These are phyloP conservation scores for Machimus atricapillus DNA, from an alignment of 2,888 invertebrate species.

Conservation along the genomic window DNA sequence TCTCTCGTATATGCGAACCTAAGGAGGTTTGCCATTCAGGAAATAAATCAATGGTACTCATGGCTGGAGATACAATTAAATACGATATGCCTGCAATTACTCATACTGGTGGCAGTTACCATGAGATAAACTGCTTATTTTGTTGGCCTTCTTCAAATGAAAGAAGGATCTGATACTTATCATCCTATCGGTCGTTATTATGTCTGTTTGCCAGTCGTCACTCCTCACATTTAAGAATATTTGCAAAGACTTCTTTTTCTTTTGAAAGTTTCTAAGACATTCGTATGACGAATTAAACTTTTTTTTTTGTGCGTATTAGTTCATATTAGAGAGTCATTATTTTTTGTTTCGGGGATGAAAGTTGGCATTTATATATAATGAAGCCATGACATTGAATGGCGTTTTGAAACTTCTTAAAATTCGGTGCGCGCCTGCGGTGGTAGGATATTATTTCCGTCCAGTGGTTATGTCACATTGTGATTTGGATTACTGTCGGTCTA, in stretches of 20 bases:
- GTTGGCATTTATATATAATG: not conserved
- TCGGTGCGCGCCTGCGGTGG: too few relatives aligned
- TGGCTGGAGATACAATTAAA: not conserved
- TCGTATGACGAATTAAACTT: not conserved
- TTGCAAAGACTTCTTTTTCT: not conserved
- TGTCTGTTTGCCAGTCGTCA: not conserved
- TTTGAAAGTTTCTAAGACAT: not conserved
- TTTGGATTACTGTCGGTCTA: too few relatives aligned
- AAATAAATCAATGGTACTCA: not conserved
- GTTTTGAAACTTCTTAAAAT: too few relatives aligned
- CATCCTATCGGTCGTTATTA: not conserved
- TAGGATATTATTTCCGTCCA: too few relatives aligned
- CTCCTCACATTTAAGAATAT: not conserved
- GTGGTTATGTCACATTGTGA: too few relatives aligned
- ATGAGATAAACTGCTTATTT: not conserved
- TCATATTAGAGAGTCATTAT: not conserved
- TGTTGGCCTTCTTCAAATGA: not conserved
- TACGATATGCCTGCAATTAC: not conserved
- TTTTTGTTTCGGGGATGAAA: not conserved
- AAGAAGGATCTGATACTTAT: not conserved
- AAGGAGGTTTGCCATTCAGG: not conserved
- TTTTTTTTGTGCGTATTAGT: not conserved
- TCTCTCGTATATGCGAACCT: not conserved
- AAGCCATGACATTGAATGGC: too few relatives aligned
- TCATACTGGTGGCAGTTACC: not conserved